phyloP scores from a whole-genome alignment of 2,113 vertebrate genomes.

The Prunella himalayana region DNA sequence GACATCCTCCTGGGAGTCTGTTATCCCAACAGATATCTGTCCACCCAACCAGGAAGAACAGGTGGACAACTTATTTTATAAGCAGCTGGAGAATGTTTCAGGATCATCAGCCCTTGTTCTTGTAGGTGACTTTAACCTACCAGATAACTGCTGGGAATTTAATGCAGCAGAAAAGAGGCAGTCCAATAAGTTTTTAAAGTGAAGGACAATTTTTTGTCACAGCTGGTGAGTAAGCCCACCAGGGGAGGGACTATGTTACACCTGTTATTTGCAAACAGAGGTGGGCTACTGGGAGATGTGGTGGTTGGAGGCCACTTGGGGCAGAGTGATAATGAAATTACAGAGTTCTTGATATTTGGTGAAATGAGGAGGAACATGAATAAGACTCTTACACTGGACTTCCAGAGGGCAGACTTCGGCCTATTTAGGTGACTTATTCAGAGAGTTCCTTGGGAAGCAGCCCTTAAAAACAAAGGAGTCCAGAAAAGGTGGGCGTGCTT shows the following conservation, averaged over 20 bases:
- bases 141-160: not conserved
- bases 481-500: not conserved
- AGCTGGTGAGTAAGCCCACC: not conserved
- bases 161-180: not conserved
- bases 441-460: not conserved
- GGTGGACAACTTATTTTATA: not conserved
- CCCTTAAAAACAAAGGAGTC: not conserved
- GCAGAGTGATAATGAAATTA: not conserved
- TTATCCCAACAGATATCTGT: not conserved
- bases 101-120: not conserved
- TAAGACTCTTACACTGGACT: not conserved
- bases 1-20: not conserved
- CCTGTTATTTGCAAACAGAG: not conserved
- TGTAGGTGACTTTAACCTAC: not conserved
- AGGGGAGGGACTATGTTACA: not conserved
- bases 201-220: not conserved
- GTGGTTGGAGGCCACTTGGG: not conserved
- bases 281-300: not conserved
- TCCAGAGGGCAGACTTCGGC: not conserved
- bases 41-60: not conserved
- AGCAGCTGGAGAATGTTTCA: not conserved
- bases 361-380: not conserved
- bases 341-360: not conserved
- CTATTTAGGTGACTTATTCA: not conserved
- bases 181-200: not conserved